Percentiles rank a stretch among this genome's conserved stretches.
Evolutionary conservation across 2,113 vertebrate genomes (phyloP).

Genomic region (Hoplias malabaricus): DNA sequence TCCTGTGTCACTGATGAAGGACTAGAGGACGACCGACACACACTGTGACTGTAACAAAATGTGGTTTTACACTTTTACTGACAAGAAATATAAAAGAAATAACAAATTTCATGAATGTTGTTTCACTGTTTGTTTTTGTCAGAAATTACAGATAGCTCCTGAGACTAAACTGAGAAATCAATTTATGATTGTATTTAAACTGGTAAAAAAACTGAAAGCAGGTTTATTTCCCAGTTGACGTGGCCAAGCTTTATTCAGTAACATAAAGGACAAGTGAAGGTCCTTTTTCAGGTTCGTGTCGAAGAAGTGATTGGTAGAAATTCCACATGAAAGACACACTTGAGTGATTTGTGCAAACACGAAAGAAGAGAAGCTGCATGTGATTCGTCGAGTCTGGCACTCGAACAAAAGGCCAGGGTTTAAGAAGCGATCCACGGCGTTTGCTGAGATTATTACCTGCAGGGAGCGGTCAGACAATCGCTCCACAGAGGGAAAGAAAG

Average conservation of each 20-base stretch:
- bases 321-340: background rate
- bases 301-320: slow-evolving; percentile 5
- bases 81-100: too few species aligned
- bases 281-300: background rate
- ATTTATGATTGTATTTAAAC: too few species aligned
- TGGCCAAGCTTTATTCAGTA: background rate
- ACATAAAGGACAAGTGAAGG: background rate
- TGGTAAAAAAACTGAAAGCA: too few species aligned
- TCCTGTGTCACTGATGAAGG: too few species aligned
- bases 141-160: too few species aligned
- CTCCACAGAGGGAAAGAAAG: background rate
- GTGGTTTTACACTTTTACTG: too few species aligned
- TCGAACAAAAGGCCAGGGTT: background rate
- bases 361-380: background rate
- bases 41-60: too few species aligned
- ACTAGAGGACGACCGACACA: too few species aligned
- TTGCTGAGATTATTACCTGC: background rate
- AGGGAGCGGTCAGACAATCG: background rate
- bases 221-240: too few species aligned
- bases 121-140: too few species aligned
- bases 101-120: too few species aligned
- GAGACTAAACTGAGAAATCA: too few species aligned
- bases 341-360: slow-evolving; percentile 28
- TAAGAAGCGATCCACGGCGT: background rate
- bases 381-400: background rate